These are phyloP conservation scores for Lucinisca nassula DNA, from an alignment of 2,888 invertebrate genomes.

Conservation along the genomic window DNA sequence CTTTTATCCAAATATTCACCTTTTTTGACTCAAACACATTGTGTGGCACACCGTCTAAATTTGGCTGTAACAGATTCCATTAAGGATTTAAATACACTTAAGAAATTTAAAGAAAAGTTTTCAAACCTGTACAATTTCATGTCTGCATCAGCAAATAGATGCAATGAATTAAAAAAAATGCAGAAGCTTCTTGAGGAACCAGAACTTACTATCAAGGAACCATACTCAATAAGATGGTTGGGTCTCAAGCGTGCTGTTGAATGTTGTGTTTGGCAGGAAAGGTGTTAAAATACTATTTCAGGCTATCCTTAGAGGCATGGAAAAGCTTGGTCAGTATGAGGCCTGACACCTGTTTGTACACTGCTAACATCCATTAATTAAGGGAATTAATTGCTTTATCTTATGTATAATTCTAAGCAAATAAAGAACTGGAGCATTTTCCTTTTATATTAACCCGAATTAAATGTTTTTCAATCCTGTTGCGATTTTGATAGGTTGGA, in stretches of 20 bases:
- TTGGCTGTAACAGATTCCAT: conserved; percentile 60
- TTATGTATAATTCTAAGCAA: too few species aligned
- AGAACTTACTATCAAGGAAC: conserved; percentile 57
- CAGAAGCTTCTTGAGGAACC: conserved; percentile 62
- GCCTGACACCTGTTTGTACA: too few species aligned
- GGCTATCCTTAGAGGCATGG: too few species aligned
- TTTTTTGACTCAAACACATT: conserved; percentile 42
- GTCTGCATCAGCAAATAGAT: conserved; percentile 43
- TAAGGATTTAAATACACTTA: conserved; percentile 42
- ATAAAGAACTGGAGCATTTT: too few species aligned
- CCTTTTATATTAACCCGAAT: too few species aligned
- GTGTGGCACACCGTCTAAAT: conserved; percentile 53
- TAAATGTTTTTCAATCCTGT: too few species aligned
- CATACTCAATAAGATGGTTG: conserved; percentile 61
- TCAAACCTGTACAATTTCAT: conserved; percentile 55
- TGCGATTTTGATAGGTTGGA: too few species aligned
- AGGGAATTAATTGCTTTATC: too few species aligned
- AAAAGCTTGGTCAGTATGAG: too few species aligned
- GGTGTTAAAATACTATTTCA: too few species aligned
- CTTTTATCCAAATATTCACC: neutral
- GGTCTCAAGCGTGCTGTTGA: conserved; percentile 56
- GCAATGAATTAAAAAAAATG: conserved; percentile 43
- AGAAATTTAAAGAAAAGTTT: conserved; percentile 62
- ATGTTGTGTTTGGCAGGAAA: too few species aligned
- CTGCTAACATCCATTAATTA: too few species aligned